Evolutionary conservation across 2,888 invertebrate species (phyloP).

Genomic region (Andrena minutula): DNA sequence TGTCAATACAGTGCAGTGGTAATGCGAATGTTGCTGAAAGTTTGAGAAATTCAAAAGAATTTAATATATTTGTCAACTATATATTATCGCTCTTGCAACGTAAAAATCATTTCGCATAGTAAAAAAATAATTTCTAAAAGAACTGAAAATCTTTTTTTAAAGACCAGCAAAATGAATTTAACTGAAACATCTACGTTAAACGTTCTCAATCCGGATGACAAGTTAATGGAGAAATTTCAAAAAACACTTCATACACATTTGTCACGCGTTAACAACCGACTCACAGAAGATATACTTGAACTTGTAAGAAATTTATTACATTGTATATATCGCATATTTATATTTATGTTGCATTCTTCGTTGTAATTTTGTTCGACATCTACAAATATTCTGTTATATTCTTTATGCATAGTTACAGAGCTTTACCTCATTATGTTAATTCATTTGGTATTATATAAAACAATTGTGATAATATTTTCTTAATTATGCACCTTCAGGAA

Average conservation of each 20-base stretch:
- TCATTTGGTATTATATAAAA: not conserved
- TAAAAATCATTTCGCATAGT: not conserved
- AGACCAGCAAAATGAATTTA: conserved; percentile 11
- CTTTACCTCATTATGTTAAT: not conserved
- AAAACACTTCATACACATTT: conserved; percentile 89
- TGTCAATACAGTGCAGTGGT: not conserved
- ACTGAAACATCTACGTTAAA: conserved; percentile 79
- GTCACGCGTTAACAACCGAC: conserved; percentile 88
- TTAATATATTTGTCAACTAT: not conserved
- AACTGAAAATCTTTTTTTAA: not conserved
- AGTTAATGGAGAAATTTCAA: conserved; percentile 91
- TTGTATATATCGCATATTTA: conserved; percentile 19
- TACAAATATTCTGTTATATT: not conserved
- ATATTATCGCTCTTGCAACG: not conserved
- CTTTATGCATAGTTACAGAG: not conserved
- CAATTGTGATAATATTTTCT: not conserved
- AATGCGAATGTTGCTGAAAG: not conserved
- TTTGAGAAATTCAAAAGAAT: not conserved
- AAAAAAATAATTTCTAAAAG: not conserved
- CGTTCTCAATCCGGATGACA: conserved; percentile 90
- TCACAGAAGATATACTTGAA: conserved; percentile 89
- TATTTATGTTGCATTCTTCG: not conserved
- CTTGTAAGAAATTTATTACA: conserved; percentile 85
- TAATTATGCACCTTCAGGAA: conserved; percentile 81
- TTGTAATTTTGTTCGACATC: not conserved